Conservation (phyloP, 2,113 vertebrate genomes). For the Stegostoma tigrinum region DNA sequence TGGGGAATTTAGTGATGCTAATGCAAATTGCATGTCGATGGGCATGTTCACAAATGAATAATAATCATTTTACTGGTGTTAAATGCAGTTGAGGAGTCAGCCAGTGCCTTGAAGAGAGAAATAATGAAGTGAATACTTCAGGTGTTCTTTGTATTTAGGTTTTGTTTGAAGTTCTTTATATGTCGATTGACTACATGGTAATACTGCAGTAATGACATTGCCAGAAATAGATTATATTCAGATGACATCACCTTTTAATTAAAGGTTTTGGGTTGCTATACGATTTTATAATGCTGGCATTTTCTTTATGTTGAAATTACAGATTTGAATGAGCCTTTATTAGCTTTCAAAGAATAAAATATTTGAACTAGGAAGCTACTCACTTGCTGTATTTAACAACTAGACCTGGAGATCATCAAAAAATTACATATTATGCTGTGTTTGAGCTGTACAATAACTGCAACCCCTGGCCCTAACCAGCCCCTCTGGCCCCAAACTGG, state of each 20-base stretch:
- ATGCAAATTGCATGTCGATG: no score
- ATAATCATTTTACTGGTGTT: background rate
- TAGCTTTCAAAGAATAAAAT: slow-evolving; percentile 16
- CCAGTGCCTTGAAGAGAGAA: background rate
- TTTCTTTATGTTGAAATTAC: background rate
- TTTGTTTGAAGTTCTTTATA: background rate
- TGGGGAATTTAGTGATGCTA: no score
- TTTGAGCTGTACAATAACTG: background rate
- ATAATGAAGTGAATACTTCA: background rate
- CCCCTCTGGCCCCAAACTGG: background rate
- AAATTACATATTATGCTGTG: background rate
- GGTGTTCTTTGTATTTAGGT: background rate
- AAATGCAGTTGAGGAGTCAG: background rate
- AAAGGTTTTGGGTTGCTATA: background rate
- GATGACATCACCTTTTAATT: background rate
- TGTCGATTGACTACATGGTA: background rate
- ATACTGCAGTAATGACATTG: background rate
- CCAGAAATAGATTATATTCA: background rate
- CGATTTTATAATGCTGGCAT: background rate
- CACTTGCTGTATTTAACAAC: background rate
- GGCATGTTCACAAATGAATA: background rate
- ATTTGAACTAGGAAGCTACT: background rate
- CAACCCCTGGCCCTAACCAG: background rate
- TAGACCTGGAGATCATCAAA: background rate
- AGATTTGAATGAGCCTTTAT: background rate